phyloP scores from a whole-genome alignment of 2,797 vertebrate genomes.

The Phyllotis vaccarum region DNA sequence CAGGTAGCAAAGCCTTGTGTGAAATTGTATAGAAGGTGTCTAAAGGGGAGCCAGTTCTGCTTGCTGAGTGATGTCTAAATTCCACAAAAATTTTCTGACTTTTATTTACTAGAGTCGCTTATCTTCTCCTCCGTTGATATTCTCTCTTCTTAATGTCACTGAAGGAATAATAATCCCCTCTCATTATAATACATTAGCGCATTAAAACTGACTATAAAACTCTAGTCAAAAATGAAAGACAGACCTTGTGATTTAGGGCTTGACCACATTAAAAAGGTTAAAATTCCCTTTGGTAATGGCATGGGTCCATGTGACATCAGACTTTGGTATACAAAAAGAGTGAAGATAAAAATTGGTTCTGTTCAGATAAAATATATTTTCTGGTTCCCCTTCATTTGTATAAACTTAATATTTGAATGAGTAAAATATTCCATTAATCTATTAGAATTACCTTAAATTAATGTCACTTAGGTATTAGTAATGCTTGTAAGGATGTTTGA shows the following conservation, averaged over 20 bases:
- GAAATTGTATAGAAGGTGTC: not conserved
- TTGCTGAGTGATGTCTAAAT: not conserved
- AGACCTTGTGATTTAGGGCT: not conserved
- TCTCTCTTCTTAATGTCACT: not conserved
- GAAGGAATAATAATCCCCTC: not conserved
- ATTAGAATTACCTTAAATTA: not conserved
- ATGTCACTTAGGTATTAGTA: not conserved
- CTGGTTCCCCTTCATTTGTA: not conserved
- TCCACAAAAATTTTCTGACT: not conserved
- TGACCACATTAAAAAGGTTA: not conserved
- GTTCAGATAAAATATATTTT: not conserved
- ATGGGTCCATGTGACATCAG: not conserved
- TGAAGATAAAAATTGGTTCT: not conserved
- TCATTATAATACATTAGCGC: not conserved
- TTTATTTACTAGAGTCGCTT: not conserved
- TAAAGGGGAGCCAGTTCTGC: not conserved
- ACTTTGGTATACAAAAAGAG: not conserved
- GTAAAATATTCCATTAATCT: not conserved
- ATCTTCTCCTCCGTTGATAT: not conserved
- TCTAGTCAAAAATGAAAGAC: not conserved
- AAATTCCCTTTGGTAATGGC: not conserved
- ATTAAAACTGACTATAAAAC: not conserved
- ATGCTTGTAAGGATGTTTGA: not conserved
- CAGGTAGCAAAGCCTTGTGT: not conserved
- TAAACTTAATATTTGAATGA: not conserved